Conservation (phyloP, 2,797 vertebrate genomes). For the Anguilla megastoma region DNA sequence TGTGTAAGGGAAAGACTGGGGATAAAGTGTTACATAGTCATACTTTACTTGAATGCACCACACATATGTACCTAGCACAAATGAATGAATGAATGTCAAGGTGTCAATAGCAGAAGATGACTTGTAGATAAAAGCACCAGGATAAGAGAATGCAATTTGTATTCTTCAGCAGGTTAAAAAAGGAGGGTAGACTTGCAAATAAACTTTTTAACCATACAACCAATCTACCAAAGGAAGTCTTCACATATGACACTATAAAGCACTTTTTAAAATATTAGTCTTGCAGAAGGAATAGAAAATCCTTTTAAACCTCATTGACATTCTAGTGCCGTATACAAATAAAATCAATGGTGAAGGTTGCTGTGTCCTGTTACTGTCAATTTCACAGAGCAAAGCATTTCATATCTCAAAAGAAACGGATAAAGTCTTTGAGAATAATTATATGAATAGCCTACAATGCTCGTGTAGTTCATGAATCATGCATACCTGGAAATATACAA, state of each 20-base stretch:
- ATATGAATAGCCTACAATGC: background rate
- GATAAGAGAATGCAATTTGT: background rate
- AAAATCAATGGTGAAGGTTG: conserved; percentile 13
- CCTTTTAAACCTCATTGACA: background rate
- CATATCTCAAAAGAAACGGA: background rate
- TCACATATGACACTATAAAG: background rate
- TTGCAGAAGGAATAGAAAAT: background rate
- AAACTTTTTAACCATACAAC: background rate
- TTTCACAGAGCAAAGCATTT: background rate
- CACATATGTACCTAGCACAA: background rate
- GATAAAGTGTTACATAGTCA: background rate
- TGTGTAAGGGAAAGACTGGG: too few relatives aligned
- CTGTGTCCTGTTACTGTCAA: conserved; percentile 10
- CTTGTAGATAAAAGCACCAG: background rate
- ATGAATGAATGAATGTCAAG: background rate
- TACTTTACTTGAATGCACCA: background rate
- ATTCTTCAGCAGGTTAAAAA: background rate
- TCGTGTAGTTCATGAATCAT: background rate
- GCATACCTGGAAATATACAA: background rate
- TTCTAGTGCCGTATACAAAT: background rate
- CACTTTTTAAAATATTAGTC: background rate
- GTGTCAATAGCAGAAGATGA: background rate
- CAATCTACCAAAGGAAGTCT: background rate
- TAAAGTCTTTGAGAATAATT: background rate
- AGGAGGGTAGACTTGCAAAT: background rate